phyloP scores from a whole-genome alignment of 1,140 invertebrate genomes.

The Drosophila sp. region DNA sequence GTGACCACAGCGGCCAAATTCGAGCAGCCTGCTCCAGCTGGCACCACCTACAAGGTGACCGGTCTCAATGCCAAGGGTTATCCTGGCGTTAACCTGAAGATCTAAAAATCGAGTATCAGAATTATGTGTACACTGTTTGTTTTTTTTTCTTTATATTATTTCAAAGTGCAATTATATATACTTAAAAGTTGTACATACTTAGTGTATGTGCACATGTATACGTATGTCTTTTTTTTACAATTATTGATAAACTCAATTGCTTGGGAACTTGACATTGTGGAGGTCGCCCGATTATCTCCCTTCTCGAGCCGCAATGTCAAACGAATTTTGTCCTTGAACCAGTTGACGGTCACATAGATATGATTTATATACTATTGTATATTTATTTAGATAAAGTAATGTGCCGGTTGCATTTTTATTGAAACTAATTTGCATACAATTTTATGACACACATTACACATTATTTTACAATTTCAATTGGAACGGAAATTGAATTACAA shows the following conservation, averaged over 20 bases:
- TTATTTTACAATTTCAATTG: too few species aligned
- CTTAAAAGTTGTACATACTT: too few species aligned
- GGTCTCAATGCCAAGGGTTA: slow-evolving; percentile 88
- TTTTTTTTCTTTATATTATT: slow-evolving; percentile 23
- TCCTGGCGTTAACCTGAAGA: slow-evolving; percentile 59
- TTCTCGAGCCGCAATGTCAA: slow-evolving; percentile 7
- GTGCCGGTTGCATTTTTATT: background rate
- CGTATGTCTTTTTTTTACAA: background rate
- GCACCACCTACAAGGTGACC: slow-evolving; percentile 89
- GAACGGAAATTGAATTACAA: background rate
- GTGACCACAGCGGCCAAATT: slow-evolving; percentile 89
- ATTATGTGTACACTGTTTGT: slow-evolving; percentile 17
- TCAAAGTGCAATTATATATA: slow-evolving; percentile 56
- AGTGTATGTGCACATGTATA: background rate
- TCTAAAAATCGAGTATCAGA: slow-evolving; percentile 38
- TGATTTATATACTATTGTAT: slow-evolving; percentile 11
- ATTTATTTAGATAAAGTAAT: background rate
- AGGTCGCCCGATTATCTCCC: slow-evolving; percentile 3
- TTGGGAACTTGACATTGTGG: slow-evolving; percentile 26
- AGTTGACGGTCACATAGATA: slow-evolving; percentile 22
- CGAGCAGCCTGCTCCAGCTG: slow-evolving; percentile 87
- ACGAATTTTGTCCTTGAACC: slow-evolving; percentile 13
- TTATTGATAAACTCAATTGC: slow-evolving; percentile 30
- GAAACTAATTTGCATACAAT: background rate
- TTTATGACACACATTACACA: too few species aligned